Evolutionary conservation across 2,888 invertebrate genomes (phyloP).

Genomic region (Danaus chrysippus): DNA sequence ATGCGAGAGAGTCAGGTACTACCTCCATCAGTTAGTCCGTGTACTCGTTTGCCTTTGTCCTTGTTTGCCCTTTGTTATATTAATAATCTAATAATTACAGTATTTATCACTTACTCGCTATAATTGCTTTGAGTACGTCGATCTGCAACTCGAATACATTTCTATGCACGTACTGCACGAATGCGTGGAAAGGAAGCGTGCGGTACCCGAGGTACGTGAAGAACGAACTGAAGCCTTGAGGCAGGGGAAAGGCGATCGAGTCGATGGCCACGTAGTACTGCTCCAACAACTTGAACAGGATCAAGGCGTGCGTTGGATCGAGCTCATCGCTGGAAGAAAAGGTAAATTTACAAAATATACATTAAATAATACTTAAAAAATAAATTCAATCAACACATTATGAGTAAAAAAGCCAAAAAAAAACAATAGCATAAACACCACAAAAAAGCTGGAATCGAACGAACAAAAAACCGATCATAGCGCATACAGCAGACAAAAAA

Average conservation of each 20-base stretch:
- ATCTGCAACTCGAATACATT: slow-evolving; percentile 93
- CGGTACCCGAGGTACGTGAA: slow-evolving; percentile 92
- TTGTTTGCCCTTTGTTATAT: background rate
- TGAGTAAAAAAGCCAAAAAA: background rate
- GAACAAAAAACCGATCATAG: slow-evolving; percentile 16
- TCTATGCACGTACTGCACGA: slow-evolving; percentile 90
- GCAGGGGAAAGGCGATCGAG: slow-evolving; percentile 86
- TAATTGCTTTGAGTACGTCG: slow-evolving; percentile 91
- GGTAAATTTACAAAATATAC: background rate
- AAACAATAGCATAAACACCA: background rate
- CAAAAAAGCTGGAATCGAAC: slow-evolving; percentile 27
- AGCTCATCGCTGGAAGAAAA: slow-evolving; percentile 82
- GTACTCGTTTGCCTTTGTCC: no score
- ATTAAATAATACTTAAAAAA: background rate
- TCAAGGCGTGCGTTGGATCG: slow-evolving; percentile 82
- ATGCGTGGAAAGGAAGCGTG: slow-evolving; percentile 86
- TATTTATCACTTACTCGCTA: slow-evolving; percentile 79
- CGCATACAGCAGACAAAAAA: slow-evolving; percentile 24
- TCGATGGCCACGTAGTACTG: slow-evolving; percentile 89
- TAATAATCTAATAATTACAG: background rate
- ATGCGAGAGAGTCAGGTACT: no score
- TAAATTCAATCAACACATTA: slow-evolving; percentile 17
- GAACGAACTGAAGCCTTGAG: slow-evolving; percentile 93
- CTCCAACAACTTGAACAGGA: slow-evolving; percentile 88
- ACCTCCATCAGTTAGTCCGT: no score